phyloP scores from a whole-genome alignment of 2,888 invertebrate genomes.

The Criorhina ranunculi region DNA sequence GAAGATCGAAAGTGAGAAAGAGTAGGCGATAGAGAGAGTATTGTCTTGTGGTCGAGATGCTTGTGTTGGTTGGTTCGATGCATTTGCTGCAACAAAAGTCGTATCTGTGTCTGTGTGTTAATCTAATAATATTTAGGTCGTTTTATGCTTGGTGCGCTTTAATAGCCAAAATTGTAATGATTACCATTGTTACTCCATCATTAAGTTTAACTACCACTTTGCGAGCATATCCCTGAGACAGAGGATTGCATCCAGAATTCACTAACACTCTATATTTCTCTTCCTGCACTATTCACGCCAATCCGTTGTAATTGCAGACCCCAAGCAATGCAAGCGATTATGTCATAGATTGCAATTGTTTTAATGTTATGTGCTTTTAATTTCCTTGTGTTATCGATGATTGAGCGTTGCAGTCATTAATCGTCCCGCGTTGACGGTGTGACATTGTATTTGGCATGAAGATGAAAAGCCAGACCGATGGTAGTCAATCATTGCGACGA shows the following conservation, averaged over 20 bases:
- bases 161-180: slow-evolving; percentile 22
- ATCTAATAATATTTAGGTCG: slow-evolving; percentile 52
- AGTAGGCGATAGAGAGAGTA: slow-evolving; percentile 26
- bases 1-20: slow-evolving; percentile 60
- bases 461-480: slow-evolving; percentile 68
- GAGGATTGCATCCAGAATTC: slow-evolving; percentile 14
- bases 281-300: slow-evolving; percentile 48
- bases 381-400: slow-evolving; percentile 71
- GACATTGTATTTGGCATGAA: slow-evolving; percentile 70
- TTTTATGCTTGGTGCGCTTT: slow-evolving; percentile 24
- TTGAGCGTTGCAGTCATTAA: slow-evolving; percentile 61
- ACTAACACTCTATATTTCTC: slow-evolving; percentile 27
- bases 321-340: slow-evolving; percentile 52
- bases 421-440: slow-evolving; percentile 29
- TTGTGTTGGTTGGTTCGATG: slow-evolving; percentile 29
- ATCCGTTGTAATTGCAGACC: slow-evolving; percentile 12
- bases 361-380: slow-evolving; percentile 75
- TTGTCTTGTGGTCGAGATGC: slow-evolving; percentile 15
- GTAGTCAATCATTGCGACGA: slow-evolving; percentile 64
- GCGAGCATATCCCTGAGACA: not conserved
- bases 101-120: slow-evolving; percentile 6
- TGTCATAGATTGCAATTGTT: slow-evolving; percentile 73
- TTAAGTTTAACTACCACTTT: not conserved
- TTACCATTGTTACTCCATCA: slow-evolving; percentile 48
- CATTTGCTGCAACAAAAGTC: slow-evolving; percentile 49